Percentiles rank a stretch among this genome's conserved stretches.
Conservation (phyloP, 2,113 vertebrate genomes). For the Crotophaga sulcirostris region DNA sequence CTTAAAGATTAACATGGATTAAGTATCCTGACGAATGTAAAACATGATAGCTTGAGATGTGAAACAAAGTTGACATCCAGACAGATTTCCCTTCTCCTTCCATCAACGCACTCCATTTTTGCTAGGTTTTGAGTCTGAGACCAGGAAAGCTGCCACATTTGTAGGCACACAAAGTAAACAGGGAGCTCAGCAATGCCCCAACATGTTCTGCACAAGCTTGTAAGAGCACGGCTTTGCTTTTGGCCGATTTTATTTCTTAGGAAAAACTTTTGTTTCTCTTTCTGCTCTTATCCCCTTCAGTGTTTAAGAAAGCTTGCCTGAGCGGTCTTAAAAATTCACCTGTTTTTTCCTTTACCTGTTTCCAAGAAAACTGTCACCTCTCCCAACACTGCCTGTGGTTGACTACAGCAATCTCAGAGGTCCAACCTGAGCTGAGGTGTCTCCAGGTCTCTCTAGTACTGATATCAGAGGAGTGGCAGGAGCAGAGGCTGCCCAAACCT, state of each 20-base stretch:
- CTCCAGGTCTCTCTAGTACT: background rate
- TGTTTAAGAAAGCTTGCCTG: background rate
- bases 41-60: background rate
- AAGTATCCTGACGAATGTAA: background rate
- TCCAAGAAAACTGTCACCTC: background rate
- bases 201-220: fast-evolving
- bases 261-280: background rate
- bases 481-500: background rate
- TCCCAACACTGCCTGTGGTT: background rate
- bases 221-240: background rate
- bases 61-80: background rate
- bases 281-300: background rate
- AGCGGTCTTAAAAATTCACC: background rate
- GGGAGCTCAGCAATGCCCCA: background rate
- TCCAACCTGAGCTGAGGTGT: background rate
- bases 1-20: background rate
- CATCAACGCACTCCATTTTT: background rate
- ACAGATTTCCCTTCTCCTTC: background rate
- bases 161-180: background rate
- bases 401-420: background rate
- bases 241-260: background rate
- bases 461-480: background rate
- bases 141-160: background rate
- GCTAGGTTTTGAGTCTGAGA: background rate
- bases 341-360: background rate